phyloP scores from a whole-genome alignment of 2,888 invertebrate species.

The Eupithecia abbreviata region DNA sequence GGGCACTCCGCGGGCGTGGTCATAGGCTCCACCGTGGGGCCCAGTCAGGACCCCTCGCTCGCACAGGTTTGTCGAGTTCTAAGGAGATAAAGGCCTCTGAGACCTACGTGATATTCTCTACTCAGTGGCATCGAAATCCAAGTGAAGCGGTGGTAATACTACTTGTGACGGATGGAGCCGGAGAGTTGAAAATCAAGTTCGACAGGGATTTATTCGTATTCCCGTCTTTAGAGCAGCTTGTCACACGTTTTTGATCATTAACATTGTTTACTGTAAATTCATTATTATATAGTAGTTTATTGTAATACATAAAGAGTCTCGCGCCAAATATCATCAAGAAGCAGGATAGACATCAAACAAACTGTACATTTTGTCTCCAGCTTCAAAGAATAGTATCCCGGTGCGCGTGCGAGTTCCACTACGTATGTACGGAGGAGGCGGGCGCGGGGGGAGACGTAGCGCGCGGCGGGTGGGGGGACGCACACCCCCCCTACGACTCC shows the following conservation, averaged over 20 bases:
- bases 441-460: conserved; percentile 75
- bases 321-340: not conserved
- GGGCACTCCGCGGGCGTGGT: conserved; percentile 99
- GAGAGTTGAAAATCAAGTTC: too few relatives aligned
- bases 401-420: conserved; percentile 99
- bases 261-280: too few relatives aligned
- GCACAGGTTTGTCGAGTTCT: conserved; percentile 67
- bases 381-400: conserved; percentile 98
- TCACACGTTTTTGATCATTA: too few relatives aligned
- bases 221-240: too few relatives aligned
- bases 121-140: too few relatives aligned
- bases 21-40: conserved; percentile 95
- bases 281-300: too few relatives aligned
- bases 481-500: conserved; percentile 94
- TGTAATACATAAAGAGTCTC: not conserved
- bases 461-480: conserved; percentile 90
- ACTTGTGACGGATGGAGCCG: too few relatives aligned
- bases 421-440: conserved; percentile 95
- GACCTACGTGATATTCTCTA: too few relatives aligned
- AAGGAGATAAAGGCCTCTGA: not conserved
- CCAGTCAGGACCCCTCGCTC: conserved; percentile 78
- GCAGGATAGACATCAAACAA: not conserved
- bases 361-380: conserved; percentile 66
- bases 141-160: too few relatives aligned
- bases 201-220: too few relatives aligned